Evolutionary conservation across 2,888 invertebrate species (phyloP).

Genomic region (Rhagophthalmus giganteus): DNA sequence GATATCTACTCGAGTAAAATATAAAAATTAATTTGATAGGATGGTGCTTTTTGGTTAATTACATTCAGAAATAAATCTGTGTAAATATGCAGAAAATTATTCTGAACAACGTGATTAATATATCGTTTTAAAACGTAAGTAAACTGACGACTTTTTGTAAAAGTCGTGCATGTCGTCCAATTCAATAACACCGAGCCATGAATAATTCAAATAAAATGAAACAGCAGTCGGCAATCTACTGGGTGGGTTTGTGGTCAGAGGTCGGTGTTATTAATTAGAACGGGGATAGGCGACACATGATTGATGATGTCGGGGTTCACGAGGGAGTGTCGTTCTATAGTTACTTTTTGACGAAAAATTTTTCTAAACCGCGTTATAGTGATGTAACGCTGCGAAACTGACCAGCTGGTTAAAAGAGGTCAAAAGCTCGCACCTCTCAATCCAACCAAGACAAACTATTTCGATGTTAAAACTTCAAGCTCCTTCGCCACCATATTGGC

Average conservation of each 20-base stretch:
- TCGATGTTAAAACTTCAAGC: too few species aligned
- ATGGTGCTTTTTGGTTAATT: not conserved
- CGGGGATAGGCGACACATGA: constrained; percentile 30
- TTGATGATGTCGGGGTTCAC: constrained; percentile 26
- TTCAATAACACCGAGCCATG: constrained; percentile 16
- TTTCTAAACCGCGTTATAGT: not conserved
- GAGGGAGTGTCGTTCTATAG: constrained; percentile 21
- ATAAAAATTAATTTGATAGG: not conserved
- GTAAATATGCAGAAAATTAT: not conserved
- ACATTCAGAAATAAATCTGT: not conserved
- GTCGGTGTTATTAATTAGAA: constrained; percentile 30
- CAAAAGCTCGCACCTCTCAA: constrained; percentile 4
- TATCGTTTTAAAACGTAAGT: not conserved
- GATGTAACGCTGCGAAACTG: too few species aligned
- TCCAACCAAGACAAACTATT: too few species aligned
- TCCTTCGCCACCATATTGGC: too few species aligned
- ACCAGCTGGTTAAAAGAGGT: constrained; percentile 7
- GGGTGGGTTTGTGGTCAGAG: constrained; percentile 23
- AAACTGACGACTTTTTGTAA: too few species aligned
- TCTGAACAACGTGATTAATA: not conserved
- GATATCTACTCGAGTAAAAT: too few species aligned
- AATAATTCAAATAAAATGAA: constrained; percentile 24
- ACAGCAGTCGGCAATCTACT: constrained; percentile 20
- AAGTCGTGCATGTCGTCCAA: constrained; percentile 11
- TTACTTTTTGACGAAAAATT: constrained; percentile 17